Evolutionary conservation across 1,140 invertebrate species (phyloP).

Genomic region (Mya arenaria): DNA sequence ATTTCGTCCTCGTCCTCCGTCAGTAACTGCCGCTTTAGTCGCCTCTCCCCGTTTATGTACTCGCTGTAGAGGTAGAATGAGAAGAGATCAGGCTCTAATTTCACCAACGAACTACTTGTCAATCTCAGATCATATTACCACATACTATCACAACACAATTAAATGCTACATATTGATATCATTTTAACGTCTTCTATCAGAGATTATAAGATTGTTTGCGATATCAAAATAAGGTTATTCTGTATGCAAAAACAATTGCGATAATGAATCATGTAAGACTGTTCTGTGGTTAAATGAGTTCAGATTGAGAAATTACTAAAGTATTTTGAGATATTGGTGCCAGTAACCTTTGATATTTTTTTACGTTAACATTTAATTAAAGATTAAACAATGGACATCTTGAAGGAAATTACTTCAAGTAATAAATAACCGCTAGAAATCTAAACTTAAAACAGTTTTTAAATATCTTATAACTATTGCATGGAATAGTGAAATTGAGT

Average conservation of each 20-base stretch:
- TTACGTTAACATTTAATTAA: too few relatives aligned
- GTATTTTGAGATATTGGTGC: too few relatives aligned
- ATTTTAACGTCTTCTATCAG: neutral
- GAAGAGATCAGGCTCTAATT: neutral
- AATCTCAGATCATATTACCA: neutral
- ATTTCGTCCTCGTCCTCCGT: slow-evolving; percentile 38
- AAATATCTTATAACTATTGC: too few relatives aligned
- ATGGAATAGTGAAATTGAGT: too few relatives aligned
- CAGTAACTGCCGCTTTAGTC: slow-evolving; percentile 21
- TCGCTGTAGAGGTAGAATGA: slow-evolving; percentile 23
- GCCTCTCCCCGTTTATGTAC: slow-evolving; percentile 25
- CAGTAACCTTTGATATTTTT: too few relatives aligned
- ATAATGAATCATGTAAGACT: too few relatives aligned
- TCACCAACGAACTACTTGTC: neutral
- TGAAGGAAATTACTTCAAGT: too few relatives aligned
- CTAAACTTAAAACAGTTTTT: too few relatives aligned
- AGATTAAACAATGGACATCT: too few relatives aligned
- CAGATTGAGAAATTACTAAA: too few relatives aligned
- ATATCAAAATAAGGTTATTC: neutral
- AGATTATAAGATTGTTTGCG: neutral
- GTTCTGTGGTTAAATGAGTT: too few relatives aligned
- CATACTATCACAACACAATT: neutral
- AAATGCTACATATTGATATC: neutral
- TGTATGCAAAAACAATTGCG: neutral
- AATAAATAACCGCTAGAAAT: too few relatives aligned